Conservation (phyloP, 2,888 invertebrate species). For the Clitarchus hookeri region DNA sequence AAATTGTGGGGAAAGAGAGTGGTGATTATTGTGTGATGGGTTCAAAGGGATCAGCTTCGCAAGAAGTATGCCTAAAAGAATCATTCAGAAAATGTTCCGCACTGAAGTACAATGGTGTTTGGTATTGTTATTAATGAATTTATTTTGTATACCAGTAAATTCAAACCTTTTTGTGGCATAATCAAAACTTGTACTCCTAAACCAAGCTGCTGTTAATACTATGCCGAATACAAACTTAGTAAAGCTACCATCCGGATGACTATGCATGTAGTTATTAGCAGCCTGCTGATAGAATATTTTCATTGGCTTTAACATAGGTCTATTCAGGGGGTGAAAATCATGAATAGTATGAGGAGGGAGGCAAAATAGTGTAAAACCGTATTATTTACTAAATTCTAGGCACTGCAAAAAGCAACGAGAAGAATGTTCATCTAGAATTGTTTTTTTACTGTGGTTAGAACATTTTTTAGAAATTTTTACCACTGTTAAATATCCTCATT, state of each 20-base stretch:
- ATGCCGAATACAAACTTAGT: conserved; percentile 16
- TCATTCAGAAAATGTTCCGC: not conserved
- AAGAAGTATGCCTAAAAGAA: too few relatives aligned
- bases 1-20: not conserved
- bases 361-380: conserved; percentile 2
- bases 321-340: conserved; percentile 16
- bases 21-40: not conserved
- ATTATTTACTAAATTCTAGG: not conserved
- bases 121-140: not conserved
- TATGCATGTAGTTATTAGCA: conserved; percentile 15
- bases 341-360: conserved; percentile 22
- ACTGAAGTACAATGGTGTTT: not conserved
- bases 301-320: conserved; percentile 22
- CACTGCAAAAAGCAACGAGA: not conserved
- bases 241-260: not conserved
- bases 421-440: conserved; percentile 17
- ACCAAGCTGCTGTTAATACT: not conserved
- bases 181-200: not conserved
- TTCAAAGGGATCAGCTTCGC: not conserved
- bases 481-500: too few relatives aligned
- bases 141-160: not conserved
- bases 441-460: too few relatives aligned
- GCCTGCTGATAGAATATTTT: conserved; percentile 25
- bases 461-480: too few relatives aligned
- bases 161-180: conserved; percentile 20